Conservation (phyloP, 2,797 vertebrate genomes). For the Crocidura indochinensis region DNA sequence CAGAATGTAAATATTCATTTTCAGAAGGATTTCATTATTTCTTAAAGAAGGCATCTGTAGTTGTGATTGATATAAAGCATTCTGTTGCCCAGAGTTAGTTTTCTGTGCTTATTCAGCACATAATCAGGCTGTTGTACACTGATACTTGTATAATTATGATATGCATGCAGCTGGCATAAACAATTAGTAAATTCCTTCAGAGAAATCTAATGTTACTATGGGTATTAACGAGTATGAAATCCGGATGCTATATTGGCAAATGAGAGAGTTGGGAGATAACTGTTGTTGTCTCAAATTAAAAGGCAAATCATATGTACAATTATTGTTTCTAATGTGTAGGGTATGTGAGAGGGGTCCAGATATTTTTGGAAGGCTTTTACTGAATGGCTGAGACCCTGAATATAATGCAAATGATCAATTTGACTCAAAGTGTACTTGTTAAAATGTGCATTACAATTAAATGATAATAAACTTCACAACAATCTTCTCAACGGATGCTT, state of each 20-base stretch:
- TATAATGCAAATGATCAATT: background rate
- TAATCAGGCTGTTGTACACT: background rate
- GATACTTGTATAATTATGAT: background rate
- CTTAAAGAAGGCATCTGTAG: background rate
- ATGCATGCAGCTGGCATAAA: background rate
- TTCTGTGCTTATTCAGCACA: background rate
- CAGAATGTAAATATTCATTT: constrained; percentile 27
- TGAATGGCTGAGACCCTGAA: background rate
- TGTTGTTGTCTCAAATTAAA: background rate
- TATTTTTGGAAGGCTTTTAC: background rate
- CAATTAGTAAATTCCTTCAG: background rate
- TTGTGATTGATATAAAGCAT: background rate
- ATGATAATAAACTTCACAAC: background rate
- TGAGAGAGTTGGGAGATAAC: background rate
- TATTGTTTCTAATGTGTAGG: background rate
- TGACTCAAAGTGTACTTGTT: background rate
- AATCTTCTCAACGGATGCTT: background rate
- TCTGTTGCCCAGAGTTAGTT: background rate
- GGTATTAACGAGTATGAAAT: background rate
- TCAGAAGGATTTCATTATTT: background rate
- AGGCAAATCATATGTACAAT: background rate
- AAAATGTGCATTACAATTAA: background rate
- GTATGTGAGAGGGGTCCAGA: background rate
- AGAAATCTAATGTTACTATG: background rate
- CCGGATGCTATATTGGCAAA: background rate